phyloP scores from a whole-genome alignment of 2,113 vertebrate species.

The Cacatua alba region DNA sequence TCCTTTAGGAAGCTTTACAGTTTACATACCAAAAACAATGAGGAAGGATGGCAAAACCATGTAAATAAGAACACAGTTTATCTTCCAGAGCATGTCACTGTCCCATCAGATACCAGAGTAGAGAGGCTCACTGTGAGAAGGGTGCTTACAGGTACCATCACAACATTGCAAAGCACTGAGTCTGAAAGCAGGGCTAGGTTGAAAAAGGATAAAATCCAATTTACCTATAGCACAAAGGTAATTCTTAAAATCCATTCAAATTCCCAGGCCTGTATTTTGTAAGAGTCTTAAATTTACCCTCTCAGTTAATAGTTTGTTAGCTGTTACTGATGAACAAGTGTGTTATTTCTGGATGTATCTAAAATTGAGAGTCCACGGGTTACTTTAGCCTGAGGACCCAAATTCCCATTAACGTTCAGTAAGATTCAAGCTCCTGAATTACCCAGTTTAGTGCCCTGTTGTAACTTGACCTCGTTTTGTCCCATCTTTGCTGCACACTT shows the following conservation, averaged over 20 bases:
- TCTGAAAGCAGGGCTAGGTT: background rate
- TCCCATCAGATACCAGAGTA: background rate
- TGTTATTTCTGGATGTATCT: background rate
- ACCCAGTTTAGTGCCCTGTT: too few relatives aligned
- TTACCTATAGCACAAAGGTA: background rate
- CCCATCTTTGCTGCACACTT: background rate
- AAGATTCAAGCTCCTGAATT: background rate
- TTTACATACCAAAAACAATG: fast-evolving
- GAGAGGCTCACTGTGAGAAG: background rate
- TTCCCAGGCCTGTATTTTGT: background rate
- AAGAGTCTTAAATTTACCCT: background rate
- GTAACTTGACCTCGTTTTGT: background rate
- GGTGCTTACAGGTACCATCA: fast-evolving
- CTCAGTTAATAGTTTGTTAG: background rate
- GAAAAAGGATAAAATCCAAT: background rate
- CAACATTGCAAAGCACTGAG: background rate
- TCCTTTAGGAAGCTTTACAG: background rate
- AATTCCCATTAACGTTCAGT: background rate
- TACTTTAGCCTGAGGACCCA: background rate
- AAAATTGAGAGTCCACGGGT: background rate
- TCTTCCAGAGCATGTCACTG: background rate
- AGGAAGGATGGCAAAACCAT: background rate
- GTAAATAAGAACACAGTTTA: background rate
- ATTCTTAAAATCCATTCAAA: background rate
- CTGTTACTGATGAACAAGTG: fast-evolving